These are phyloP conservation scores for Chesias legatella DNA, from an alignment of 2,888 invertebrate genomes.

Conservation along the genomic window DNA sequence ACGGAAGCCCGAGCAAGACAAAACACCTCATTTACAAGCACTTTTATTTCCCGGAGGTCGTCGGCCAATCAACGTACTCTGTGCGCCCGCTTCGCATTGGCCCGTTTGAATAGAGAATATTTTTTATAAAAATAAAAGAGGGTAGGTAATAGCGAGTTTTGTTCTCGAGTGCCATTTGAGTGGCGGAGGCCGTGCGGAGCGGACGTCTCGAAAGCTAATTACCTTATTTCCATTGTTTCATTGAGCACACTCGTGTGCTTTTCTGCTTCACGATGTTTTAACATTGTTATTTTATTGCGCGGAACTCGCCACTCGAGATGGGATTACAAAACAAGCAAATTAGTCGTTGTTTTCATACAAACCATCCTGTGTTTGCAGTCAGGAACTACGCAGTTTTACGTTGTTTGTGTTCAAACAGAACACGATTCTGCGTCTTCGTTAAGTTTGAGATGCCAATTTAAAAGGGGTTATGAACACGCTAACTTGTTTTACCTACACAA, in stretches of 20 bases:
- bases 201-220: constrained; percentile 74
- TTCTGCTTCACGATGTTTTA: constrained; percentile 63
- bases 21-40: constrained; percentile 73
- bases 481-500: constrained; percentile 8
- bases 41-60: constrained; percentile 79
- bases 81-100: constrained; percentile 72
- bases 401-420: constrained; percentile 43
- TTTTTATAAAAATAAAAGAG: constrained; percentile 74
- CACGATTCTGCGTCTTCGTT: constrained; percentile 30
- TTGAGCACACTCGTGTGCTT: constrained; percentile 51
- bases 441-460: constrained; percentile 26
- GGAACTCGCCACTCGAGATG: constrained; percentile 47
- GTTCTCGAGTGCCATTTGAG: constrained; percentile 76
- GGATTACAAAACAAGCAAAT: constrained; percentile 68
- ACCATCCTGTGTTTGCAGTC: constrained; percentile 48
- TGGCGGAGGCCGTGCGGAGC: constrained; percentile 56
- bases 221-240: constrained; percentile 68
- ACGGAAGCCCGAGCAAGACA: constrained; percentile 56
- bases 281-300: constrained; percentile 73
- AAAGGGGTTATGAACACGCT: constrained; percentile 16
- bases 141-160: constrained; percentile 79
- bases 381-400: constrained; percentile 43
- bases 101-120: constrained; percentile 74
- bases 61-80: constrained; percentile 78
- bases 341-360: constrained; percentile 59